Percentiles rank a stretch among this genome's conserved stretches.
phyloP scores from a whole-genome alignment of 2,113 vertebrate species.

The Megalops atlanticus region DNA sequence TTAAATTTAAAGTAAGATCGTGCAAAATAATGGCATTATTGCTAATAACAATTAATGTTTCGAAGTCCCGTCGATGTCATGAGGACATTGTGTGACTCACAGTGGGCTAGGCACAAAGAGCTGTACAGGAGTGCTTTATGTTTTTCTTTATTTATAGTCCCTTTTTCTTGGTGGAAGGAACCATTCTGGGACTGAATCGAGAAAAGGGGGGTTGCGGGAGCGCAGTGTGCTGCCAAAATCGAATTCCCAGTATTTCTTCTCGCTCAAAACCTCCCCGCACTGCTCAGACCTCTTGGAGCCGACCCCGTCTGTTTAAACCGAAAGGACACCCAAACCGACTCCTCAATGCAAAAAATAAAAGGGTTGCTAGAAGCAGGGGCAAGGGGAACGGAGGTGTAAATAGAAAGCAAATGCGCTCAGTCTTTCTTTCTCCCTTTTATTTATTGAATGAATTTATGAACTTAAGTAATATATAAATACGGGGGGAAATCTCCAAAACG shows the following conservation, averaged over 20 bases:
- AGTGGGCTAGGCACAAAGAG: constrained; percentile 70
- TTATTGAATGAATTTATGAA: constrained; percentile 74
- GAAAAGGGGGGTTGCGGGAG: constrained; percentile 53
- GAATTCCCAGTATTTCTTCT: constrained; percentile 44
- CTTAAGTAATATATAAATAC: constrained; percentile 69
- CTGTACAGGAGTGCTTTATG: constrained; percentile 60
- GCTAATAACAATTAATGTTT: constrained; percentile 6
- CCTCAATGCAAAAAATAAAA: constrained; percentile 88
- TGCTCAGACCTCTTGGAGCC: constrained; percentile 74
- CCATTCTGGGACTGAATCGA: constrained; percentile 73
- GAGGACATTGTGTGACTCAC: constrained; percentile 47
- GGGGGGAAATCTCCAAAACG: constrained; percentile 69
- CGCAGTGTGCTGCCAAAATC: constrained; percentile 45
- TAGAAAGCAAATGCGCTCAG: constrained; percentile 68
- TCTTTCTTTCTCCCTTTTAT: constrained; percentile 66
- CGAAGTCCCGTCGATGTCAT: not conserved
- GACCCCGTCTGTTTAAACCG: constrained; percentile 95
- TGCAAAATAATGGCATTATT: constrained; percentile 10
- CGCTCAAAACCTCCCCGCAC: constrained; percentile 49
- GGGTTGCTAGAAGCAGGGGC: constrained; percentile 80
- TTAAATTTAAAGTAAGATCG: not conserved
- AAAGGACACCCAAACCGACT: constrained; percentile 93
- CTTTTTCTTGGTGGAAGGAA: constrained; percentile 74
- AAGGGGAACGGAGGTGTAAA: constrained; percentile 77
- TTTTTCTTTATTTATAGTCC: constrained; percentile 76